Conservation (phyloP, 92 coral and sea anemone genomes). For the Micromussa lordhowensis region DNA sequence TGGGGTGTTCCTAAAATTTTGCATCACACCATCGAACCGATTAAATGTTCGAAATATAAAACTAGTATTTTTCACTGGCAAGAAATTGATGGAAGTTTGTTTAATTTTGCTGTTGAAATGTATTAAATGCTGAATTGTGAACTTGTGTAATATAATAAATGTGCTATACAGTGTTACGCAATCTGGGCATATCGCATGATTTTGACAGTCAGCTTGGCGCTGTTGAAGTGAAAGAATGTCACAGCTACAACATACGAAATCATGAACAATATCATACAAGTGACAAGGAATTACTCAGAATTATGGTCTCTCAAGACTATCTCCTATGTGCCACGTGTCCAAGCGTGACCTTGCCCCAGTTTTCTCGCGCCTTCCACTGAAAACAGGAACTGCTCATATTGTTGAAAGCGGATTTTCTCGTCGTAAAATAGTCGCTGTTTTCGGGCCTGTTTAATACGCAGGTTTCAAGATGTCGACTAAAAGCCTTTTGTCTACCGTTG, state of each 20-base stretch:
- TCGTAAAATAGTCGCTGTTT: not conserved
- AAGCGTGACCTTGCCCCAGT: slow-evolving; percentile 25
- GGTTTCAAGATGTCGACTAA: slow-evolving; percentile 22
- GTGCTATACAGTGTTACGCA: too few relatives aligned
- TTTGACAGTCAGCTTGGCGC: too few relatives aligned
- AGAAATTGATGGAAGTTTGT: not conserved
- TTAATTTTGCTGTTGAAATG: not conserved
- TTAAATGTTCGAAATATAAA: too few relatives aligned
- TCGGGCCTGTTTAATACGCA: not conserved
- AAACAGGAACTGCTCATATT: not conserved
- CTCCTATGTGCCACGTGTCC: slow-evolving; percentile 9
- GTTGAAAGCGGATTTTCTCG: not conserved
- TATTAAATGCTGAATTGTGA: too few relatives aligned
- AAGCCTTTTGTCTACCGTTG: slow-evolving; percentile 68
- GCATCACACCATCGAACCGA: not conserved
- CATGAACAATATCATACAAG: not conserved
- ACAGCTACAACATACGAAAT: too few relatives aligned
- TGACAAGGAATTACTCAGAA: not conserved
- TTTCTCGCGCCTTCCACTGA: not conserved
- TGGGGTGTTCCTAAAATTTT: not conserved
- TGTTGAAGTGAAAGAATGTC: too few relatives aligned
- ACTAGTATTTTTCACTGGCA: not conserved
- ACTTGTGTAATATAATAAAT: too few relatives aligned
- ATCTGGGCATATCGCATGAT: too few relatives aligned
- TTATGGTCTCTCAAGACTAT: too few relatives aligned